Evolutionary conservation across 2,888 invertebrate species (phyloP), one percentile per base, ranked within the genome.

Genomic region (Chrysotoxum bicinctum): DNA sequence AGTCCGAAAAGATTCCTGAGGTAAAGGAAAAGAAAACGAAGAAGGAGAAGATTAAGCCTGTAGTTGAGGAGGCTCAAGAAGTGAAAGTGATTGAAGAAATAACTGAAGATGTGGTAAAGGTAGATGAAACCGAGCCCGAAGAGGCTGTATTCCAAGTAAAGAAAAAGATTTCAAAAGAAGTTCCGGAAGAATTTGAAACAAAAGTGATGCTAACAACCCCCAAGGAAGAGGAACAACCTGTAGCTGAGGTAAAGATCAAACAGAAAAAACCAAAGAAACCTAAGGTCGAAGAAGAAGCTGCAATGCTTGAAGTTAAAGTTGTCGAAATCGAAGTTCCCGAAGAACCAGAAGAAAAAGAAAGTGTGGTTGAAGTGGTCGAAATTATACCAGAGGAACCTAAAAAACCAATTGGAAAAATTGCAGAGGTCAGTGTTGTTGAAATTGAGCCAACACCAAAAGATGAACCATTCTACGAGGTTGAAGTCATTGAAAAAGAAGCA

Each of bases 181-280:
- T 89, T 37, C 88, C 88, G 37, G 89, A 92, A 87, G 88, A 88
- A 70, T 87, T 89, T 68, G 90, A 90, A 77, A 89, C 89, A 2
- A 85, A 90, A 43, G 85, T 91, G 66, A 87, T 89, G 0, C 32
- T 91, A 3, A 88, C 88, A 0, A 88, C 90, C 73, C 88, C 90
- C 8, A 90, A 89, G 73, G 78, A 81, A 4, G 82, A 73, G 3
- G 90, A 91, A 68, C 87, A 87, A 54, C 83, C 78, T 10, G 88
- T 88, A 79, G 87, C 84, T 14, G 82, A 87, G 12, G 77, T 86
- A 5, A 54, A 83, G 66, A 81, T 88, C 14, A 88, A 87, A 56
- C 60, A 81, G 9, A 88, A 87, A 50, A 88, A 87, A 60, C 81
- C 81, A 40, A 83, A 83, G 60, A 87, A 87, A 50, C 81, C 87